phyloP scores from a whole-genome alignment of 2,797 vertebrate species.

The Takifugu ocellatus region DNA sequence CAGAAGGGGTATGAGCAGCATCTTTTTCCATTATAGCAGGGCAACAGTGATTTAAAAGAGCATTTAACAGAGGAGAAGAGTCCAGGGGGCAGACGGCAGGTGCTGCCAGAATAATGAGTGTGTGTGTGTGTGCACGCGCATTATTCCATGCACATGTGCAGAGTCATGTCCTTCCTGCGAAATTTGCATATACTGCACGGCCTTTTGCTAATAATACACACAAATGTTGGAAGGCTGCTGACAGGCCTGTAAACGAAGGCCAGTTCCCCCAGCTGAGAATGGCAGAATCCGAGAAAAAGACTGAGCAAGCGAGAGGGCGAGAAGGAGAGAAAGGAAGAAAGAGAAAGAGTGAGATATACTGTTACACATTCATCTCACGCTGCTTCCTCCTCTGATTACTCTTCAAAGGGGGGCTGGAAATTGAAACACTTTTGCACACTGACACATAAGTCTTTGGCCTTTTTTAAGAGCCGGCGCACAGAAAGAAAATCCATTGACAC shows the following conservation, averaged over 20 bases:
- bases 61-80: slow-evolving; percentile 34
- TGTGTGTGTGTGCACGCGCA: slow-evolving; percentile 3
- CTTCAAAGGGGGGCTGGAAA: slow-evolving; percentile 68
- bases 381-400: slow-evolving; percentile 61
- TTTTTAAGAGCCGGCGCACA: slow-evolving; percentile 48
- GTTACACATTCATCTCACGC: slow-evolving; percentile 62
- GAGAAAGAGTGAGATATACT: slow-evolving; percentile 34
- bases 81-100: slow-evolving; percentile 42
- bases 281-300: neutral
- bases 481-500: slow-evolving; percentile 41
- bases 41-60: slow-evolving; percentile 44
- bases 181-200: slow-evolving; percentile 11
- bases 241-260: slow-evolving; percentile 13
- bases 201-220: slow-evolving; percentile 9
- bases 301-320: slow-evolving; percentile 8
- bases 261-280: slow-evolving; percentile 20
- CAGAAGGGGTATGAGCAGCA: slow-evolving; percentile 19
- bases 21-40: slow-evolving; percentile 37
- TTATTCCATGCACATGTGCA: neutral
- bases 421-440: slow-evolving; percentile 58
- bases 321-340: slow-evolving; percentile 6
- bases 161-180: neutral
- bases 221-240: slow-evolving; percentile 14
- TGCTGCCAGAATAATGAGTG: slow-evolving; percentile 25
- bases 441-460: slow-evolving; percentile 51